Conservation (phyloP, 92 coral and sea anemone genomes). For the Palythoa grandis region DNA sequence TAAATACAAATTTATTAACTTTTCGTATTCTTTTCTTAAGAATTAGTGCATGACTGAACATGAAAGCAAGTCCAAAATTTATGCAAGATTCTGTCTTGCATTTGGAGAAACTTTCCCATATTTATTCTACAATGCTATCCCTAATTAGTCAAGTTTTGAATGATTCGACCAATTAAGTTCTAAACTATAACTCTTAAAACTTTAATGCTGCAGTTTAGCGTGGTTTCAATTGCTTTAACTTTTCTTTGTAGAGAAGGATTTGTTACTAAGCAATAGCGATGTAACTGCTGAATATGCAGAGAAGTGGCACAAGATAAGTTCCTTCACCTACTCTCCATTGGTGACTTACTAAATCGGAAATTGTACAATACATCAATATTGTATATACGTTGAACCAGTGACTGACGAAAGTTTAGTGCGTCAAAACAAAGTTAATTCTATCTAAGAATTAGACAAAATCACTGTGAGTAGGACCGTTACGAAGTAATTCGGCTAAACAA, state of each 20-base stretch:
- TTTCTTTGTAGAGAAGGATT: conserved; percentile 1
- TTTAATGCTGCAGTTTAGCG: not conserved
- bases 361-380: not conserved
- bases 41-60: conserved; percentile 20
- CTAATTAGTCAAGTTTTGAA: not conserved
- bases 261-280: conserved; percentile 16
- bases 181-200: not conserved
- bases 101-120: not conserved
- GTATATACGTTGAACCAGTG: not conserved
- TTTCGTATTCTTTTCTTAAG: conserved; percentile 23
- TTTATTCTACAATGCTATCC: not conserved
- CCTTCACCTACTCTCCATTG: not conserved
- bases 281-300: not conserved
- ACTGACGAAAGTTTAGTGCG: not conserved
- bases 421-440: not conserved
- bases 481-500: not conserved
- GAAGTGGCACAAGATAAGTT: not conserved
- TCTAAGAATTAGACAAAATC: not conserved
- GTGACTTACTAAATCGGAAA: not conserved
- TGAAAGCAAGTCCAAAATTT: not conserved
- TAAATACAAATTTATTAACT: not conserved
- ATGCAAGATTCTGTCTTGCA: too few species aligned
- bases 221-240: not conserved
- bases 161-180: not conserved
- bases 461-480: not conserved